Conservation (phyloP, 2,113 vertebrate species). For the Triplophysa rosa region DNA sequence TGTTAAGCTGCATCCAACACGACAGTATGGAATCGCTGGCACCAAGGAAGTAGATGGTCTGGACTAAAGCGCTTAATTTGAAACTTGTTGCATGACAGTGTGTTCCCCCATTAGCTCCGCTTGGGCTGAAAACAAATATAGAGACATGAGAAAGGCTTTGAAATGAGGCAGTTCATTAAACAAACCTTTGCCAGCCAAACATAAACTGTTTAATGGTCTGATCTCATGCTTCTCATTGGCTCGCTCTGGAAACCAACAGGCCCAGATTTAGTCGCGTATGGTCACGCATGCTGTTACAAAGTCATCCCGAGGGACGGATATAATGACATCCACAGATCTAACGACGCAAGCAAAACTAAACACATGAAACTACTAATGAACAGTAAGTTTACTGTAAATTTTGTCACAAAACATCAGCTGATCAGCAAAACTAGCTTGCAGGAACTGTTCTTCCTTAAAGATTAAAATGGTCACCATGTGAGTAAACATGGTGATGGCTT, state of each 20-base stretch:
- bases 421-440: background rate
- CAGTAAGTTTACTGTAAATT: background rate
- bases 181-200: background rate
- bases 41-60: slow-evolving; percentile 23
- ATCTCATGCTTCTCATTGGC: background rate
- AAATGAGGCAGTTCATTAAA: slow-evolving; percentile 1
- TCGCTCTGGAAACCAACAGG: background rate
- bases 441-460: background rate
- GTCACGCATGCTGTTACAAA: slow-evolving; percentile 22
- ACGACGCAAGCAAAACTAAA: background rate
- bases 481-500: too few relatives aligned
- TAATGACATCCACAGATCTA: slow-evolving; percentile 7
- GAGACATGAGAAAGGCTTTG: background rate
- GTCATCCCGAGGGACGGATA: slow-evolving; percentile 10
- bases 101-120: slow-evolving; percentile 11
- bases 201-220: slow-evolving; percentile 20
- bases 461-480: background rate
- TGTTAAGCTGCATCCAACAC: slow-evolving; percentile 56
- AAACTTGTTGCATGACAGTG: background rate
- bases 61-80: slow-evolving; percentile 6
- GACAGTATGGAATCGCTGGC: background rate
- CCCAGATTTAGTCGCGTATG: slow-evolving; percentile 7
- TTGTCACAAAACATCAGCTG: background rate
- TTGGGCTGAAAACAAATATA: slow-evolving; percentile 30
- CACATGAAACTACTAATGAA: slow-evolving; percentile 23